These are phyloP conservation scores for Eleutherodactylus coqui DNA, from an alignment of 2,797 vertebrate species.

Conservation along the genomic window DNA sequence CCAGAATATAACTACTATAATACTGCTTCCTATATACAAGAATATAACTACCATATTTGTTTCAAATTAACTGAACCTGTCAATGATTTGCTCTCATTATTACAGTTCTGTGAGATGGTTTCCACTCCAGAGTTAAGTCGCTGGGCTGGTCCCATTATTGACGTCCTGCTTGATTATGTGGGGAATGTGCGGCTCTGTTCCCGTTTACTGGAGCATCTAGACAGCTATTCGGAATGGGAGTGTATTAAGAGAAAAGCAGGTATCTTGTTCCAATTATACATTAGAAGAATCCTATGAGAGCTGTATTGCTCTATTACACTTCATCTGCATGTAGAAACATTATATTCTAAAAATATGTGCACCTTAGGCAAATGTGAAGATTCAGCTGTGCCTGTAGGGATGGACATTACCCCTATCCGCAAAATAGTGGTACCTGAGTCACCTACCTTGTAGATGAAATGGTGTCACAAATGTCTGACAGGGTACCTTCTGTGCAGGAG, in stretches of 20 bases:
- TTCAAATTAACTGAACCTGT: not conserved
- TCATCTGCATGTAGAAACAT: no score
- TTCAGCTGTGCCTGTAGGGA: not conserved
- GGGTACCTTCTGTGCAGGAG: not conserved
- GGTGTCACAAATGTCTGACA: not conserved
- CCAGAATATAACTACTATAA: not conserved
- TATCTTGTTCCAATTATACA: slow-evolving; percentile 64
- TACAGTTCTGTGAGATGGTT: slow-evolving; percentile 95
- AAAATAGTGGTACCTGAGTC: not conserved
- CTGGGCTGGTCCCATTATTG: slow-evolving; percentile 94
- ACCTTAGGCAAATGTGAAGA: not conserved
- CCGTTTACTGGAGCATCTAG: slow-evolving; percentile 87
- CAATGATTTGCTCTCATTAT: slow-evolving; percentile 30
- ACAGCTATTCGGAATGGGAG: slow-evolving; percentile 89
- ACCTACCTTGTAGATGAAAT: not conserved
- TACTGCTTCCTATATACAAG: not conserved
- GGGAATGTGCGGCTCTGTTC: slow-evolving; percentile 91
- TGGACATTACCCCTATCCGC: not conserved
- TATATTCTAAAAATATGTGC: not conserved
- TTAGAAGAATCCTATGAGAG: not conserved
- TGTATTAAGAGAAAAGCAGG: slow-evolving; percentile 90
- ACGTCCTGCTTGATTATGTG: slow-evolving; percentile 92
- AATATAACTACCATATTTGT: not conserved
- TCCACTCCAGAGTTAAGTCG: slow-evolving; percentile 83
- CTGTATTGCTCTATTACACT: not conserved